Conservation (phyloP, 1,140 invertebrate species). For the Coenobita brevimanus region DNA sequence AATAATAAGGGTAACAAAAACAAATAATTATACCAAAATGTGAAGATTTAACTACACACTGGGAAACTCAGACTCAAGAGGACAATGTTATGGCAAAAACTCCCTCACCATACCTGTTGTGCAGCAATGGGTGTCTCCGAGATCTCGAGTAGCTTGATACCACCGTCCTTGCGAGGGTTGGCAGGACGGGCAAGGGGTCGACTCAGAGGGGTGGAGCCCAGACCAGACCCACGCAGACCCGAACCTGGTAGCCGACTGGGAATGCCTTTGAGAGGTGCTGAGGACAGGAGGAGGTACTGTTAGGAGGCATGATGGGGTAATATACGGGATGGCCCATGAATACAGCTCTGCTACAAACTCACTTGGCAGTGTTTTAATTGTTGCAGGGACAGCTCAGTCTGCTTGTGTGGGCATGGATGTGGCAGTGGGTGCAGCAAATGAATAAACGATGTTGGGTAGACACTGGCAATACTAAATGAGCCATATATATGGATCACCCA, state of each 20-base stretch:
- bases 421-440: too few species aligned
- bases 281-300: too few species aligned
- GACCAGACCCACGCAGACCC: slow-evolving; percentile 78
- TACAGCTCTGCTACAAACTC: too few species aligned
- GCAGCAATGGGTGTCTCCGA: slow-evolving; percentile 88
- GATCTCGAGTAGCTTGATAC: slow-evolving; percentile 94
- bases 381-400: too few species aligned
- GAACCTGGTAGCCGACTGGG: slow-evolving; percentile 84
- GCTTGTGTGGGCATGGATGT: too few species aligned
- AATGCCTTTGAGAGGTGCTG: slow-evolving; percentile 92
- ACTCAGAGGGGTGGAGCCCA: slow-evolving; percentile 74
- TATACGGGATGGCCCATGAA: too few species aligned
- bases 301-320: too few species aligned
- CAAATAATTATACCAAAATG: slow-evolving; percentile 58
- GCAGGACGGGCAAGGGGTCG: slow-evolving; percentile 72
- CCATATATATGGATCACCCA: too few species aligned
- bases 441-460: too few species aligned
- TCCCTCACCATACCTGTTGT: slow-evolving; percentile 69
- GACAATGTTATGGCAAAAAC: too few species aligned
- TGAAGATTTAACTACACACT: neutral
- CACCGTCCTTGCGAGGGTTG: slow-evolving; percentile 85
- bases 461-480: too few species aligned
- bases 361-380: too few species aligned
- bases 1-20: slow-evolving; percentile 74
- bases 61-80: neutral